Percentiles rank a stretch among this genome's conserved stretches.
Conservation (phyloP, 1,140 invertebrate genomes). For the Euura lappo region DNA sequence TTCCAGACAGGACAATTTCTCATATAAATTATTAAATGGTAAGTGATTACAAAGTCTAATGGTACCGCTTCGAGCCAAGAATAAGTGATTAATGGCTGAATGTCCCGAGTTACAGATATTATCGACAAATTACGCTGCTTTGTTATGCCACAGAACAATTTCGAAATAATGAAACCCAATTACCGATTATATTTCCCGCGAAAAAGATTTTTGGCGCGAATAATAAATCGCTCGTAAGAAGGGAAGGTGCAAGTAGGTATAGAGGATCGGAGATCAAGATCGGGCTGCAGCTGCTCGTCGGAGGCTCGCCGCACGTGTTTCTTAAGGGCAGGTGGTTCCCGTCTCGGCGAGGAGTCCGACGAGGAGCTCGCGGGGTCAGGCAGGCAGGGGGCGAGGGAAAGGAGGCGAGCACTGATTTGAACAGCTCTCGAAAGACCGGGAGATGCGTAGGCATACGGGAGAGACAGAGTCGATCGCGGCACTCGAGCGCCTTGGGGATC, state of each 20-base stretch:
- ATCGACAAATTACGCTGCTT: no score
- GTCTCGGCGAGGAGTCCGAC: slow-evolving; percentile 25
- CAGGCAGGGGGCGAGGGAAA: not conserved
- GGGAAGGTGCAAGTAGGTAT: not conserved
- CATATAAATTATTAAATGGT: no score
- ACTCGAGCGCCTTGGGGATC: not conserved
- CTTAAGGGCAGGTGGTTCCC: slow-evolving; percentile 51
- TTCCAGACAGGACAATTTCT: no score
- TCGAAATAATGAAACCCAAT: no score
- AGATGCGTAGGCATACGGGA: not conserved
- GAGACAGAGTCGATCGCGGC: not conserved
- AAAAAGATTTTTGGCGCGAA: no score
- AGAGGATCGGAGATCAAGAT: not conserved
- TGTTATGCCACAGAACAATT: no score
- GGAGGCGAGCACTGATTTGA: slow-evolving; percentile 43
- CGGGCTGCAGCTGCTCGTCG: slow-evolving; percentile 43
- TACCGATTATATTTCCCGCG: no score
- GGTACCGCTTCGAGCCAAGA: no score
- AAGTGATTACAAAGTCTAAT: no score
- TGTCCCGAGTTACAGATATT: no score
- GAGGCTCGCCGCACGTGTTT: slow-evolving; percentile 46
- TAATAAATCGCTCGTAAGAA: no score
- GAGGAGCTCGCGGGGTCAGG: not conserved
- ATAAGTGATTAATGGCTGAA: no score
- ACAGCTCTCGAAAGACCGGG: slow-evolving; percentile 21